Percentiles rank a stretch among this genome's conserved stretches.
These are phyloP conservation scores for Zaprionus lachaisei DNA, from an alignment of 1,140 invertebrate species.

Conservation along the genomic window DNA sequence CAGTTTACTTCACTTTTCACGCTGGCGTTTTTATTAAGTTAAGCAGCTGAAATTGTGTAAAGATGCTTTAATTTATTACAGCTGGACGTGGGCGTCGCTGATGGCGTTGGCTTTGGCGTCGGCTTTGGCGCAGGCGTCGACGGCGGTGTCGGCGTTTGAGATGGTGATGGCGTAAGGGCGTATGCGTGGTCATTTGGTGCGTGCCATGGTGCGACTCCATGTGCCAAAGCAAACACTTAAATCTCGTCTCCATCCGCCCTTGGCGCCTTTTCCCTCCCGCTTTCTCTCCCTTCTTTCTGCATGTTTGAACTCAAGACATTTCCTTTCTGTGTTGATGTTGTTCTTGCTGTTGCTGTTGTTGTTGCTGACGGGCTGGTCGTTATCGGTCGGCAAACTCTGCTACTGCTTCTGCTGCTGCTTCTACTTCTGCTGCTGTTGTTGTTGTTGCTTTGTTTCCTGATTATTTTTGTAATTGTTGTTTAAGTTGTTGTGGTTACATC, in stretches of 20 bases:
- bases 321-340: constrained; percentile 45
- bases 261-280: background rate
- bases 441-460: constrained; percentile 60
- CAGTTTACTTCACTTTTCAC: constrained; percentile 16
- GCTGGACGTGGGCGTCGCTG: constrained; percentile 5
- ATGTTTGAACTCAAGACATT: constrained; percentile 68
- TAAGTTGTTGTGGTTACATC: constrained; percentile 78
- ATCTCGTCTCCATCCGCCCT: constrained; percentile 9
- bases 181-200: constrained; percentile 53
- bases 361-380: constrained; percentile 41
- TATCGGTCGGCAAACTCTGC: constrained; percentile 30
- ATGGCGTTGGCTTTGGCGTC: background rate
- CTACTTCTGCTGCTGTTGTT: constrained; percentile 26
- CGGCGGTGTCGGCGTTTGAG: background rate
- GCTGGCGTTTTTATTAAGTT: constrained; percentile 79
- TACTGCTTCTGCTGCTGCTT: constrained; percentile 18
- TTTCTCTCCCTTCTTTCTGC: background rate
- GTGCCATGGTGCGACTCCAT: constrained; percentile 30
- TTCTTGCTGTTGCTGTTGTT: constrained; percentile 20
- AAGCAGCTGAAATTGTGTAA: constrained; percentile 71
- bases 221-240: constrained; percentile 55
- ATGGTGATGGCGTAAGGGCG: constrained; percentile 4
- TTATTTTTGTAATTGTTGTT: constrained; percentile 83
- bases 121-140: background rate
- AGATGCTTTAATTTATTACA: constrained; percentile 76